phyloP scores from a whole-genome alignment of 2,797 vertebrate species.

The Etheostoma nigrum region DNA sequence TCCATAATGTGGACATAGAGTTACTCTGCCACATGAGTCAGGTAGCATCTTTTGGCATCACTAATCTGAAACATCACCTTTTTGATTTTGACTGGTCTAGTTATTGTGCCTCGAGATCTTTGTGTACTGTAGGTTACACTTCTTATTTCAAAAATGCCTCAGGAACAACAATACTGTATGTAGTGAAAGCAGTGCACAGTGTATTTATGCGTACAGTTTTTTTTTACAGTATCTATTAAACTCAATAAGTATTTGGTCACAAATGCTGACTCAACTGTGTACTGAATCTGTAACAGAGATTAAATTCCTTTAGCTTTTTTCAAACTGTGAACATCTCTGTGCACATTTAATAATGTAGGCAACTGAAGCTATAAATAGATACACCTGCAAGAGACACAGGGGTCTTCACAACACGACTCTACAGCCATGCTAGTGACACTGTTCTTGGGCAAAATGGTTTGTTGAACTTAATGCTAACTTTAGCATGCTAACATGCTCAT shows the following conservation, averaged over 20 bases:
- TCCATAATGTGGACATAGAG: neutral
- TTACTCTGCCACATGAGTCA: neutral
- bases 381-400: neutral
- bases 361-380: neutral
- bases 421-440: neutral
- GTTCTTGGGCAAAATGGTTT: no score
- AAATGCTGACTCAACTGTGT: neutral
- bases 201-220: neutral
- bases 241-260: neutral
- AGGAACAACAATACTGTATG: neutral
- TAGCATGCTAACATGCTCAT: no score
- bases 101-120: neutral
- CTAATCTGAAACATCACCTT: constrained; percentile 7
- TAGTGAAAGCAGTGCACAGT: constrained; percentile 1
- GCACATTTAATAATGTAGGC: constrained; percentile 1
- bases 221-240: constrained; percentile 11
- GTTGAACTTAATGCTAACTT: no score
- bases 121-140: constrained; percentile 4
- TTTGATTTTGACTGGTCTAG: constrained; percentile 6
- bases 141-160: no score
- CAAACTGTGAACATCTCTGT: constrained; percentile 12
- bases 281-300: neutral
- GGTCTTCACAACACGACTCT: neutral
- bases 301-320: neutral
- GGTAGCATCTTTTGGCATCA: neutral